Evolutionary conservation across 2,888 invertebrate genomes (phyloP).

Genomic region (Disparrhopalites patrizii): DNA sequence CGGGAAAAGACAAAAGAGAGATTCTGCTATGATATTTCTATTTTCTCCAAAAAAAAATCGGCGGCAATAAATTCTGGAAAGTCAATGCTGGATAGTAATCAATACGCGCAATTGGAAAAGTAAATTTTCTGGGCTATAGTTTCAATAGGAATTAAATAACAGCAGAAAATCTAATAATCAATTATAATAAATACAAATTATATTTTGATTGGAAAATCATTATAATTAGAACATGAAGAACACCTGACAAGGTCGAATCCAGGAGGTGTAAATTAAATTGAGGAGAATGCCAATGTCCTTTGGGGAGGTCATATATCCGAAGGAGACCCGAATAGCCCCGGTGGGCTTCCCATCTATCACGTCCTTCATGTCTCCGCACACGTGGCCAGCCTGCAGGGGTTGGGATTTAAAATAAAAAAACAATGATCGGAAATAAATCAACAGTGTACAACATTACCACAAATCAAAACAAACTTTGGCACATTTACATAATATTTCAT

Average conservation of each 20-base stretch:
- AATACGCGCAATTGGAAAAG: no score
- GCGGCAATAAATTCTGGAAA: no score
- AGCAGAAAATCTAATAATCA: no score
- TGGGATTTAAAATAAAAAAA: not conserved
- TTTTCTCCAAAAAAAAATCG: no score
- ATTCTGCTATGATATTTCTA: no score
- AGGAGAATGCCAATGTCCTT: conserved; percentile 44
- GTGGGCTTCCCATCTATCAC: conserved; percentile 81
- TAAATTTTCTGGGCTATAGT: no score
- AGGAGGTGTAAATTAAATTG: conserved; percentile 43
- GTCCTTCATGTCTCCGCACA: conserved; percentile 85
- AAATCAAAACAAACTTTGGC: no score
- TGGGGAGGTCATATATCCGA: conserved; percentile 79
- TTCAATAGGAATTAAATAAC: no score
- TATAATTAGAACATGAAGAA: not conserved
- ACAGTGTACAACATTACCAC: not conserved
- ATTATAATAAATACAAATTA: not conserved
- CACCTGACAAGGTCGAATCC: conserved; percentile 42
- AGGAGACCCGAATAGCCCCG: conserved; percentile 85
- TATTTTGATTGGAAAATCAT: no score
- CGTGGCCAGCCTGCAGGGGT: conserved; percentile 66
- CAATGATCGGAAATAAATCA: not conserved
- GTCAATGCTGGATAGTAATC: no score
- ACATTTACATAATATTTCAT: no score
- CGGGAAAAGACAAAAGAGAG: no score